Evolutionary conservation across 2,797 vertebrate species (phyloP).

Genomic region (Pelobates cultripes): DNA sequence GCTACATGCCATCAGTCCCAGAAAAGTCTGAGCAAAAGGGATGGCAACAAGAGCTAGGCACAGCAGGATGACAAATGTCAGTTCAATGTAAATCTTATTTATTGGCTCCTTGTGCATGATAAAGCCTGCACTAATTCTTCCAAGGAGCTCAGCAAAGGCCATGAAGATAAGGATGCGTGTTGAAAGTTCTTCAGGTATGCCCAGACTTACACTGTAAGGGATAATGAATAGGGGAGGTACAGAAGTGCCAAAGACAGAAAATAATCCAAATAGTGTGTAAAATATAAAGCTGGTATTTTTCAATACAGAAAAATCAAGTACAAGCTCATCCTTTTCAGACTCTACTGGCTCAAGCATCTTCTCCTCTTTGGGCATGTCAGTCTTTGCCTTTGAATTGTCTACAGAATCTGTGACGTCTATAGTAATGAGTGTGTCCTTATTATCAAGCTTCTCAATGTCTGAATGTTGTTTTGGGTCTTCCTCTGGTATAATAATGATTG

Average conservation of each 20-base stretch:
- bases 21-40: conserved; percentile 82
- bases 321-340: conserved; percentile 52
- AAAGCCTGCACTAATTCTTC: conserved; percentile 84
- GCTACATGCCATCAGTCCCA: conserved; percentile 86
- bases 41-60: conserved; percentile 83
- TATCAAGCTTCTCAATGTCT: conserved; percentile 74
- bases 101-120: conserved; percentile 75
- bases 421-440: conserved; percentile 86
- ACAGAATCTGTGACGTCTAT: conserved; percentile 90
- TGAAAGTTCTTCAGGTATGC: conserved; percentile 78
- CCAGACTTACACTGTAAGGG: conserved; percentile 84
- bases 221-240: conserved; percentile 92
- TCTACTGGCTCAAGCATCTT: conserved; percentile 41
- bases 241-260: conserved; percentile 93
- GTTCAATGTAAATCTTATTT: conserved; percentile 86
- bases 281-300: conserved; percentile 86
- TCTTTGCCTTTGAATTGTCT: conserved; percentile 66
- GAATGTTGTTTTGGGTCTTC: conserved; percentile 65
- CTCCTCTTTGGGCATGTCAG: conserved; percentile 60
- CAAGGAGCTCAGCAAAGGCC: conserved; percentile 88
- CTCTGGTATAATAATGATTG: conserved; percentile 76
- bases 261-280: conserved; percentile 92
- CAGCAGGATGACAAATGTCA: conserved; percentile 79
- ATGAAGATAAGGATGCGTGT: conserved; percentile 86
- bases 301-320: conserved; percentile 89